Percentiles rank a stretch among this genome's conserved stretches.
Evolutionary conservation across 2,797 vertebrate genomes (phyloP).

Genomic region (Macropodus opercularis): DNA sequence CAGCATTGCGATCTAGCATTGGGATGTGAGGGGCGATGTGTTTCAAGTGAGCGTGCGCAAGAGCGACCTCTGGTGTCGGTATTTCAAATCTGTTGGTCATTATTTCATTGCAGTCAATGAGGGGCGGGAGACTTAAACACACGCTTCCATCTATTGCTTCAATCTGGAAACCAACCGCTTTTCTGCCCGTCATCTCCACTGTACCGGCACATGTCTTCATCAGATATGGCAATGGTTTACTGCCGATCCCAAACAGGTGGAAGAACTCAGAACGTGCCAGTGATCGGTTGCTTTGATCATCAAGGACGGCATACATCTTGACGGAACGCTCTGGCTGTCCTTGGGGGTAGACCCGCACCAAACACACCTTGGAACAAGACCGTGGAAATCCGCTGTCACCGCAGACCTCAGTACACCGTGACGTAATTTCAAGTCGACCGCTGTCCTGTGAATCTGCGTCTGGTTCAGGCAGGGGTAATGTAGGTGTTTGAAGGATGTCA

Average conservation of each 20-base stretch:
- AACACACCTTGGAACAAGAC: no score
- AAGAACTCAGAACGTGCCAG: constrained; percentile 16
- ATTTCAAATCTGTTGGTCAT: constrained; percentile 39
- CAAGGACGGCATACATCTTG: no score
- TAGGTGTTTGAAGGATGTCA: fast-evolving
- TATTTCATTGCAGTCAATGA: no score
- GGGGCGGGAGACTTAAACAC: constrained; percentile 15
- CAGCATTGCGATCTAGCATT: constrained; percentile 23
- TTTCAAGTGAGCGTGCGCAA: constrained; percentile 26
- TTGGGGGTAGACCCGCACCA: constrained; percentile 20
- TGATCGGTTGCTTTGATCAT: background rate
- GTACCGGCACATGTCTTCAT: constrained; percentile 28
- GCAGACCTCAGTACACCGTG: constrained; percentile 34
- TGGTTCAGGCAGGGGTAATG: background rate
- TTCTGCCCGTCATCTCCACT: constrained; percentile 31
- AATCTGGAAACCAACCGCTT: constrained; percentile 33
- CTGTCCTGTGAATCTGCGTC: background rate
- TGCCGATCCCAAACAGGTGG: background rate
- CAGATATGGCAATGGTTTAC: constrained; percentile 5
- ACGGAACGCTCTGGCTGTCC: constrained; percentile 6
- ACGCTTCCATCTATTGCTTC: constrained; percentile 6
- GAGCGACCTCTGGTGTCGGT: constrained; percentile 28
- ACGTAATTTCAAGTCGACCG: background rate
- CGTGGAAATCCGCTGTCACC: background rate
- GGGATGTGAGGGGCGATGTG: constrained; percentile 23